These are phyloP conservation scores for Synanthedon myopaeformis DNA, from an alignment of 2,888 invertebrate genomes.

Conservation along the genomic window DNA sequence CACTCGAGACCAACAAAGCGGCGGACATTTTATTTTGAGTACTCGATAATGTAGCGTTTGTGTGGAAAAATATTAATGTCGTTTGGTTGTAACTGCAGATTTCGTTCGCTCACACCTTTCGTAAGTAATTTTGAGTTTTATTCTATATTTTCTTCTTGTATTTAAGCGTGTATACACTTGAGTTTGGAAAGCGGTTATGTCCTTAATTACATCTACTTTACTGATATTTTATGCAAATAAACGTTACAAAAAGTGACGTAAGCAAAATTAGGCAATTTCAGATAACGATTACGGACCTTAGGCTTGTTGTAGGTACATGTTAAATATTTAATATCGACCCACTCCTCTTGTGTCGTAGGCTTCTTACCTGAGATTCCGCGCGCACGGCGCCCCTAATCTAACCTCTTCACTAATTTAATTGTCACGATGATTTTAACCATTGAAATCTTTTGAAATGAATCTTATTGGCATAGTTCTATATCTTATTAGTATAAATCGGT, in stretches of 20 bases:
- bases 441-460: conserved; percentile 3
- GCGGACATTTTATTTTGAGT: conserved; percentile 73
- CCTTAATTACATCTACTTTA: conserved; percentile 49
- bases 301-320: conserved; percentile 25
- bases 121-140: conserved; percentile 47
- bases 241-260: conserved; percentile 58
- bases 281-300: conserved; percentile 20
- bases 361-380: conserved; percentile 58
- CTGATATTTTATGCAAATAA: conserved; percentile 54
- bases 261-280: conserved; percentile 46
- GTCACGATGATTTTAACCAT: conserved; percentile 31
- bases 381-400: conserved; percentile 68
- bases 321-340: conserved; percentile 54
- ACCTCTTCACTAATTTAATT: conserved; percentile 67
- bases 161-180: conserved; percentile 8
- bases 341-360: conserved; percentile 46
- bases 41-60: conserved; percentile 71
- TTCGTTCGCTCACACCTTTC: conserved; percentile 68
- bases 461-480: neutral
- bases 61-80: conserved; percentile 66
- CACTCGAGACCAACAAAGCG: conserved; percentile 70
- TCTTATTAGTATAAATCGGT: neutral
- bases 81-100: conserved; percentile 64
- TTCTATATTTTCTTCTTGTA: neutral
- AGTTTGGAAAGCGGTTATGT: conserved; percentile 40